Evolutionary conservation across 2,797 vertebrate genomes (phyloP).

Genomic region (Tokudaia muenninki): DNA sequence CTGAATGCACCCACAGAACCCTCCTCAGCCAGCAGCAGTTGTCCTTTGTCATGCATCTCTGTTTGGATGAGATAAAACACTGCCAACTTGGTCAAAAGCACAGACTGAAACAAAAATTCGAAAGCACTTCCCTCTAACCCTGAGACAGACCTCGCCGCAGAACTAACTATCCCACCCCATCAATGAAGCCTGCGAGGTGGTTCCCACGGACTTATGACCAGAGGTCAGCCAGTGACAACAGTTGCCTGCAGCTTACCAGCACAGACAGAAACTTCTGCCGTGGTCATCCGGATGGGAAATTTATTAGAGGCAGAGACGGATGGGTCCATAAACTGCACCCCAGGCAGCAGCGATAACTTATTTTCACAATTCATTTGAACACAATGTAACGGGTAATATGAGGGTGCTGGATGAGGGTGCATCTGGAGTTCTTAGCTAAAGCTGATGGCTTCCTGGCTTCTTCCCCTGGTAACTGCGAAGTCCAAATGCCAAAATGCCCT

Average conservation of each 20-base stretch:
- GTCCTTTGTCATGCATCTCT: slow-evolving; percentile 57
- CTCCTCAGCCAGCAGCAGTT: not conserved
- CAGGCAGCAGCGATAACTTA: slow-evolving; percentile 84
- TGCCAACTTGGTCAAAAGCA: slow-evolving; percentile 53
- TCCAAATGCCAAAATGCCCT: slow-evolving; percentile 50
- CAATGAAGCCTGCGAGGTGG: slow-evolving; percentile 80
- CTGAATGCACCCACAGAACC: not conserved
- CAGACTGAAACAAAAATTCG: slow-evolving; percentile 66
- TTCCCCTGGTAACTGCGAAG: slow-evolving; percentile 64
- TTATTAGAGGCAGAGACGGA: slow-evolving; percentile 81
- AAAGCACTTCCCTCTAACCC: slow-evolving; percentile 77
- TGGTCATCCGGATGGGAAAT: slow-evolving; percentile 87
- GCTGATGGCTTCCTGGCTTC: slow-evolving; percentile 36
- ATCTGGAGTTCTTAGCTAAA: slow-evolving; percentile 70
- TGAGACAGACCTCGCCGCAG: slow-evolving; percentile 74
- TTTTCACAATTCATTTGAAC: slow-evolving; percentile 86
- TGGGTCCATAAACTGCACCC: slow-evolving; percentile 83
- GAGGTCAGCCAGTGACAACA: slow-evolving; percentile 89
- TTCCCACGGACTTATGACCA: slow-evolving; percentile 88
- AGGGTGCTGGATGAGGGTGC: slow-evolving; percentile 80
- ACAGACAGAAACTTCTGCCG: slow-evolving; percentile 84
- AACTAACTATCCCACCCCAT: slow-evolving; percentile 65
- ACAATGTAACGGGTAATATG: slow-evolving; percentile 84
- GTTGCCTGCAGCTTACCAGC: slow-evolving; percentile 80
- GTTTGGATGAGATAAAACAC: slow-evolving; percentile 58